A percentile compares a stretch with the other conserved stretches of the same genome.
phyloP scores from a whole-genome alignment of 2,888 invertebrate genomes.

The Marronus borbonicus region DNA sequence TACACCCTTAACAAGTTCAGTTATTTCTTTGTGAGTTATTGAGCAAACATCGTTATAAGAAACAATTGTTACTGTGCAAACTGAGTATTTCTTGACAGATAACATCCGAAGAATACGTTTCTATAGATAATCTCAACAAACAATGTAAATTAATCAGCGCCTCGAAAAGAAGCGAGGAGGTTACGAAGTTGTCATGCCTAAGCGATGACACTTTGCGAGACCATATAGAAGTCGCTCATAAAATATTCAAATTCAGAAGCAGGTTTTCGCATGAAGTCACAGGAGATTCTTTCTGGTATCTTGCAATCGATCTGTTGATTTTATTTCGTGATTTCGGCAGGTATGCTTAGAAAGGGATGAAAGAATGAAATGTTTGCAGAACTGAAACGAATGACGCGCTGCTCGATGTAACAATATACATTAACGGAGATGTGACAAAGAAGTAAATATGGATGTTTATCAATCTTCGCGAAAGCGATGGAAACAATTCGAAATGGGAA shows the following conservation, averaged over 20 bases:
- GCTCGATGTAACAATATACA: not conserved
- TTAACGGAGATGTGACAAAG: not conserved
- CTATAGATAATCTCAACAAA: too few species aligned
- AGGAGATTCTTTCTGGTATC: not conserved
- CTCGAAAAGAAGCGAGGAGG: not conserved
- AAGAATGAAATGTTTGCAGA: not conserved
- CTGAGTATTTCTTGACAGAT: too few species aligned
- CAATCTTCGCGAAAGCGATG: not conserved
- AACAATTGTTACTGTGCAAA: too few species aligned
- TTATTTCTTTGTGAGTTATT: too few species aligned
- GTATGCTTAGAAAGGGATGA: not conserved
- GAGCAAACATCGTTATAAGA: too few species aligned
- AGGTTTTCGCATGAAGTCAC: not conserved
- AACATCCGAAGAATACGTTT: too few species aligned
- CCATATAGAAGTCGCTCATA: not conserved
- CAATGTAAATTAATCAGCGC: too few species aligned
- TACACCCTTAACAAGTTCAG: too few species aligned
- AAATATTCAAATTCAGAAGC: not conserved
- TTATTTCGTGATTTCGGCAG: not conserved
- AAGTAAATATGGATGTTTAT: not conserved
- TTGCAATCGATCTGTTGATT: not conserved
- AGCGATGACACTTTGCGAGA: not conserved
- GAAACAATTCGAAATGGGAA: slow-evolving; percentile 10
- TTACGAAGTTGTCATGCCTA: not conserved
- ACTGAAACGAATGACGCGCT: not conserved